phyloP scores from a whole-genome alignment of 2,113 vertebrate species.

The Melanotaenia duboulayi region DNA sequence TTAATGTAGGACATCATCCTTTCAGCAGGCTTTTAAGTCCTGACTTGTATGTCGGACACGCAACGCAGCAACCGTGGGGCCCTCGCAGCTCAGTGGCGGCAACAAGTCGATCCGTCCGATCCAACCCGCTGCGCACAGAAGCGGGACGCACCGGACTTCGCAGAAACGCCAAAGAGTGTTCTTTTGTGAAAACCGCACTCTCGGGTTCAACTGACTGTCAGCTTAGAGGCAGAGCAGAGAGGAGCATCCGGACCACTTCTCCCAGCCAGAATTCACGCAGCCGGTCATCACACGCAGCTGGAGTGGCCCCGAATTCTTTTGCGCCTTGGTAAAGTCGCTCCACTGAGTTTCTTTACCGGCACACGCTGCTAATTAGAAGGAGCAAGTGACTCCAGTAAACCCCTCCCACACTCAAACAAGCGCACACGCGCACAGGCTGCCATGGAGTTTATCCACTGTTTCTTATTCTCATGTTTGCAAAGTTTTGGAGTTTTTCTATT shows the following conservation, averaged over 20 bases:
- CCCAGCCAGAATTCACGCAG: background rate
- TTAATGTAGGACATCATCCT: slow-evolving; percentile 92
- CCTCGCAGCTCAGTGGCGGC: slow-evolving; percentile 35
- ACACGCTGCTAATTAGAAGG: slow-evolving; percentile 79
- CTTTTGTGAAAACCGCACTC: slow-evolving; percentile 1
- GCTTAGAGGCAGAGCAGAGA: slow-evolving; percentile 20
- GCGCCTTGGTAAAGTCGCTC: slow-evolving; percentile 44
- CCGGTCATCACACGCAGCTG: slow-evolving; percentile 52
- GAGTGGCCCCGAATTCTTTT: slow-evolving; percentile 38
- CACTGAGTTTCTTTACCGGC: slow-evolving; percentile 68
- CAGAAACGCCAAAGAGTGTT: slow-evolving; percentile 7
- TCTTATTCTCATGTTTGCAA: no score
- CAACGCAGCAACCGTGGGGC: slow-evolving; percentile 50
- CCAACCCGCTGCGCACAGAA: slow-evolving; percentile 21
- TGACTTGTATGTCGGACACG: slow-evolving; percentile 62
- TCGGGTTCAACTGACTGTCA: slow-evolving; percentile 11
- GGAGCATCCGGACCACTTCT: slow-evolving; percentile 22
- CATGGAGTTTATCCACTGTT: no score
- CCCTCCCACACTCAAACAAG: slow-evolving; percentile 55
- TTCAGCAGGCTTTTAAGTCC: slow-evolving; percentile 65
- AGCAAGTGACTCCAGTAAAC: slow-evolving; percentile 66
- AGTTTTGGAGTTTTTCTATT: background rate
- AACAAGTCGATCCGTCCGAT: slow-evolving; percentile 26
- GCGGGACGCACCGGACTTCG: slow-evolving; percentile 26
- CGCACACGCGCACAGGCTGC: slow-evolving; percentile 18